Evolutionary conservation across 2,888 invertebrate species (phyloP), one percentile per base, ranked within the genome.

Genomic region (Drosophila gaucha): DNA sequence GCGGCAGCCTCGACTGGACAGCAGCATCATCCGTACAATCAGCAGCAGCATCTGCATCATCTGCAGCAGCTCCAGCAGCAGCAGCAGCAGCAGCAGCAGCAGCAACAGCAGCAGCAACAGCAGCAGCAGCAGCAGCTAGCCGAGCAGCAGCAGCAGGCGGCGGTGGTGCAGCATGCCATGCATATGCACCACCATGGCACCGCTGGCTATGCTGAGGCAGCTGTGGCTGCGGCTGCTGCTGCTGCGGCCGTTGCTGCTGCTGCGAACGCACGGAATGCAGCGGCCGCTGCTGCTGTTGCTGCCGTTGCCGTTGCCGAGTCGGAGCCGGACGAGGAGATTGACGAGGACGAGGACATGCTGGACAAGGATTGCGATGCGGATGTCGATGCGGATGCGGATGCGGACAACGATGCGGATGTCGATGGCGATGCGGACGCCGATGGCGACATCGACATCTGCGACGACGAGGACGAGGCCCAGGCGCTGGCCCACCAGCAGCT

Each of bases 21-120:
- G 51, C 89, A 89, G 60, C 90, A 90, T 62, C 90, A 90, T 44
- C 90, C 89, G 2, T 89, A 90, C 74, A 90, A 90, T 46, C 90
- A 90, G 68, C 89, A 89, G 51, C 90, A 90, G 55, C 90, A 90
- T 33, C 62, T 89, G 64, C 89, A 90, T 30, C 90, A 67, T 3
- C 70, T 70, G 5, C 70, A 71, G 5, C 71, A 67, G 16, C 44
- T 46, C 2, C 49, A 49, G 35, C 49, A 49, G 12, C 59, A 80
- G 1, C 67, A 80, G 16, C 76, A 73, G 1, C 83, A 80, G 6
- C 80, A 76, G 2, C 68, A 68, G 4, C 89, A 89, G 6, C 89
- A 89, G 18, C 67, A 89, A 41, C 89, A 89, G 26, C 89, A 88
- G 46, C 76, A 86, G 20, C 87, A 86, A 18, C 52, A 80, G 22